Evolutionary conservation across 2,113 vertebrate species (phyloP).

Genomic region (Takifugu flavidus): DNA sequence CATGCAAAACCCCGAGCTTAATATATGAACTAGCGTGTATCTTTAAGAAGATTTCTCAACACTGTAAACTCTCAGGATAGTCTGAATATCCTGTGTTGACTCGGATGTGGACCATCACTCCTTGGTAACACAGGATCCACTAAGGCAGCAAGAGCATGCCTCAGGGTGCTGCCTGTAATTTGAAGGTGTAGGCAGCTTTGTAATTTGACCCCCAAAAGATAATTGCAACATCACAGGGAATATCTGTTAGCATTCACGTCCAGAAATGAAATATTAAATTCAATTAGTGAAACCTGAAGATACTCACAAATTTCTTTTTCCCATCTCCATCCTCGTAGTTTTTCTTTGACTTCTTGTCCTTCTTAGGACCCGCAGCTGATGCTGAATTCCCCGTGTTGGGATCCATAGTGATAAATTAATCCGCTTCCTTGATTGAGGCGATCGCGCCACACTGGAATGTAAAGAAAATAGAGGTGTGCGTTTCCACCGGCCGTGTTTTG

Average conservation of each 20-base stretch:
- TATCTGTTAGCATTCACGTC: background rate
- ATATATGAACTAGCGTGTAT: too few relatives aligned
- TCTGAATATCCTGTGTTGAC: background rate
- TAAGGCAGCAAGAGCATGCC: conserved; percentile 11
- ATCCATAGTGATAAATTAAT: conserved; percentile 69
- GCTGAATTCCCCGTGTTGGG: conserved; percentile 63
- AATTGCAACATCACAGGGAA: background rate
- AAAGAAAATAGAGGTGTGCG: conserved; percentile 8
- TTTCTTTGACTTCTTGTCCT: conserved; percentile 80
- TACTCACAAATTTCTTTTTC: conserved; percentile 82
- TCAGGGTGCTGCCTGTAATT: conserved; percentile 18
- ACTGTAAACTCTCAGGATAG: background rate
- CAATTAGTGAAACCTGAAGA: background rate
- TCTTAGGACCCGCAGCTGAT: conserved; percentile 68
- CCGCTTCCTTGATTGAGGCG: conserved; percentile 29
- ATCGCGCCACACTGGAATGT: conserved; percentile 26
- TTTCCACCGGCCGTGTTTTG: background rate
- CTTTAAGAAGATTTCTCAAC: background rate
- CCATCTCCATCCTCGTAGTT: conserved; percentile 72
- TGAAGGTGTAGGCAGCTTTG: conserved; percentile 27
- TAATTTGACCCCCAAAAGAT: conserved; percentile 9
- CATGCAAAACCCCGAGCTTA: too few relatives aligned
- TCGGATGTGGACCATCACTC: background rate
- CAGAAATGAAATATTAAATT: too few relatives aligned
- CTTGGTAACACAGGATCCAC: background rate